Conservation (phyloP, 1,140 invertebrate species). For the Bombyx mori region DNA sequence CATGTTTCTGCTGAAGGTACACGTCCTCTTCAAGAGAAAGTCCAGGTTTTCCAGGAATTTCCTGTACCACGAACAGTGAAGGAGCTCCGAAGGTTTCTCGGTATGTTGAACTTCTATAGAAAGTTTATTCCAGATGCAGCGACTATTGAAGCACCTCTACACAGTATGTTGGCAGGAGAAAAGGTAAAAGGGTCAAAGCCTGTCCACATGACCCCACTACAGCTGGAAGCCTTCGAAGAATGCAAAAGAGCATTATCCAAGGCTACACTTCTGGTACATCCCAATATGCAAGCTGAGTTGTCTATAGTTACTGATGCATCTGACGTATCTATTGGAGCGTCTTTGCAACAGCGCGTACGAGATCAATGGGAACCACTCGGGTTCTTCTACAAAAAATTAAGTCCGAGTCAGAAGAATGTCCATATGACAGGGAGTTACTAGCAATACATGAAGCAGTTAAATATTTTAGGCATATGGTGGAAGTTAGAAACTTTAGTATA, state of each 20-base stretch:
- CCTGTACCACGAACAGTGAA: background rate
- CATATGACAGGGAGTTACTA: constrained; percentile 2
- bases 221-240: background rate
- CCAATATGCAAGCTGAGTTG: background rate
- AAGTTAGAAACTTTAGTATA: constrained; percentile 1
- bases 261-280: background rate
- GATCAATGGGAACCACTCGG: background rate
- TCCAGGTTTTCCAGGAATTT: background rate
- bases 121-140: background rate
- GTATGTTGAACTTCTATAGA: too few species aligned
- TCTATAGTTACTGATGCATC: constrained; percentile 1
- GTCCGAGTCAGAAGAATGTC: background rate
- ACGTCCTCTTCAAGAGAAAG: background rate
- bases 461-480: constrained; percentile 6
- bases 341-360: background rate
- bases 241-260: background rate
- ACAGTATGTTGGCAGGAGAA: background rate
- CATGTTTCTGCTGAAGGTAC: background rate
- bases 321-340: constrained; percentile 1
- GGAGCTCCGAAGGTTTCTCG: background rate
- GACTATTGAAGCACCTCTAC: background rate
- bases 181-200: background rate
- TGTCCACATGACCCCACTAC: background rate
- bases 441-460: constrained; percentile 2
- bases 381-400: background rate